A percentile compares a stretch with the other conserved stretches of the same genome.
These are phyloP conservation scores for Paguma larvata DNA, from an alignment of 2,797 vertebrate species.

Conservation along the genomic window DNA sequence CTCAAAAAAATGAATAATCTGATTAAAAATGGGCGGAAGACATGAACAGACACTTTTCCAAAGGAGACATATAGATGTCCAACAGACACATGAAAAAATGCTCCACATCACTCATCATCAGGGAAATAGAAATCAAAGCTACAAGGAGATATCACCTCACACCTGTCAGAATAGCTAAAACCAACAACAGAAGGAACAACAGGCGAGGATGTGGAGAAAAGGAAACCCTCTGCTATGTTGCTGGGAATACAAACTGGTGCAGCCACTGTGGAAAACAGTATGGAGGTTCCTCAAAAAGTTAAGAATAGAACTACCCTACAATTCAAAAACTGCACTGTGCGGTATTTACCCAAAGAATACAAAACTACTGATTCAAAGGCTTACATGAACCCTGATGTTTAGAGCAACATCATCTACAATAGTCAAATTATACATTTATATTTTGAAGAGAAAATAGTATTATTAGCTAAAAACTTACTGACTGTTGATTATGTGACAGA, in stretches of 20 bases:
- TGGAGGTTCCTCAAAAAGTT: background rate
- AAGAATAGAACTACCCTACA: background rate
- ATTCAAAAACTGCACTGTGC: background rate
- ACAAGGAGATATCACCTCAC: background rate
- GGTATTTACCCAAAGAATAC: background rate
- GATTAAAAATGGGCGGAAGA: background rate
- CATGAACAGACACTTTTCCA: background rate
- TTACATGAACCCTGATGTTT: background rate
- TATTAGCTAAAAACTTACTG: constrained; percentile 39
- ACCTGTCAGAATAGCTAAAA: background rate
- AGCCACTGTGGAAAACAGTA: background rate
- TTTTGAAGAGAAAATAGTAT: constrained; percentile 62
- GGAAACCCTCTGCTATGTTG: background rate
- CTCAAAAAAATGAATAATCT: background rate
- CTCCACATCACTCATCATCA: background rate
- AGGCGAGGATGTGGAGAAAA: background rate
- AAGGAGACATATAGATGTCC: background rate
- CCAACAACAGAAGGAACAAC: background rate
- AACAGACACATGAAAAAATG: background rate
- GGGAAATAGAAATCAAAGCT: background rate
- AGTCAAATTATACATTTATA: background rate
- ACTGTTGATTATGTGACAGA: background rate
- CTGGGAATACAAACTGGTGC: background rate
- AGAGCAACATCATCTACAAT: background rate
- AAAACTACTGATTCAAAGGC: background rate